phyloP scores from a whole-genome alignment of 2,113 vertebrate genomes.

The Gymnogyps californianus region DNA sequence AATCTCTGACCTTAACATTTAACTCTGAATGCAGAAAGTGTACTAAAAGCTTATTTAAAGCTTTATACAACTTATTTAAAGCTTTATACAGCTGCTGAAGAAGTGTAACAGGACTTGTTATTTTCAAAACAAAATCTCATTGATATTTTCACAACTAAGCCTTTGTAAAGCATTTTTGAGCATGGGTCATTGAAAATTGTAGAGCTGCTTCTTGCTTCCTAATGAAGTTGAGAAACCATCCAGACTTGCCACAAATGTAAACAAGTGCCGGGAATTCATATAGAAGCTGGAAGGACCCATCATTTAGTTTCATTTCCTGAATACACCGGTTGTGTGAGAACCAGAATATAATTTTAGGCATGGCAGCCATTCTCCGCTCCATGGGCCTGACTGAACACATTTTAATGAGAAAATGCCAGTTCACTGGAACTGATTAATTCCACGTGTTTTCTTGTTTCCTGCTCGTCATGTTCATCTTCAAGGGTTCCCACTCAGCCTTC shows the following conservation, averaged over 20 bases:
- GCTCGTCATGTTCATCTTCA: not conserved
- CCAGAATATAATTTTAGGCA: not conserved
- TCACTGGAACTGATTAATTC: slow-evolving; percentile 7
- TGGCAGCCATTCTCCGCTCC: not conserved
- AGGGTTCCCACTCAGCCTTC: too few relatives aligned
- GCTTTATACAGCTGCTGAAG: not conserved
- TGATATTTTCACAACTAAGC: not conserved
- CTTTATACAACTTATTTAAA: too few relatives aligned
- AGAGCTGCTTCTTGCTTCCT: not conserved
- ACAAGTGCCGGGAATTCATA: not conserved
- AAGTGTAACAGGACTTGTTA: not conserved
- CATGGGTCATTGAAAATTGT: not conserved
- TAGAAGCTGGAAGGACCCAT: not conserved
- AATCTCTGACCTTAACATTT: not conserved
- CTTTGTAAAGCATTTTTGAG: not conserved
- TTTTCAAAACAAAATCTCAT: not conserved
- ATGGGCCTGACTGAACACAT: not conserved
- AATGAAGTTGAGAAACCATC: not conserved
- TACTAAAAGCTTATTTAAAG: not conserved
- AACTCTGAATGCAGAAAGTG: not conserved
- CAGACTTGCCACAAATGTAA: not conserved
- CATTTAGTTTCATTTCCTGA: not conserved
- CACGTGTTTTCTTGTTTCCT: not conserved
- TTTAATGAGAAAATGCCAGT: slow-evolving; percentile 26
- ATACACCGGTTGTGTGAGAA: slow-evolving; percentile 28